phyloP scores from a whole-genome alignment of 2,888 invertebrate species.

The Xylocampa areola region DNA sequence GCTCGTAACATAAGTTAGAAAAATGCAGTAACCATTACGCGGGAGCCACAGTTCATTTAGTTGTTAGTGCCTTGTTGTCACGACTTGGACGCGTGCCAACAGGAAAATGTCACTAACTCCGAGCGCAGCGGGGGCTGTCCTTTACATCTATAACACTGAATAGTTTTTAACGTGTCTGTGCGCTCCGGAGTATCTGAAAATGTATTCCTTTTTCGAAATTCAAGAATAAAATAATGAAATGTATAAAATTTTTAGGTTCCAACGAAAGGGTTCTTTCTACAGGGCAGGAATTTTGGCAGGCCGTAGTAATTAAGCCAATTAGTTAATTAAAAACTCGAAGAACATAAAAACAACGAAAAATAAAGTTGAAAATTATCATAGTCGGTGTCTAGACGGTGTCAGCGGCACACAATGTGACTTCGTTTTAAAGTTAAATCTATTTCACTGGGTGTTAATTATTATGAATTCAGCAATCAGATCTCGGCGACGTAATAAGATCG shows the following conservation, averaged over 20 bases:
- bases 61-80: slow-evolving; percentile 10
- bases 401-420: slow-evolving; percentile 1
- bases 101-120: slow-evolving; percentile 28
- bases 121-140: slow-evolving; percentile 8
- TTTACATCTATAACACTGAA: slow-evolving; percentile 15
- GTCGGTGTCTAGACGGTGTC: slow-evolving; percentile 24
- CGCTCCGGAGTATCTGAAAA: slow-evolving; percentile 5
- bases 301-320: slow-evolving; percentile 14
- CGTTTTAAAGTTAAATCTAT: slow-evolving; percentile 8
- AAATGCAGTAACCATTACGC: slow-evolving; percentile 10
- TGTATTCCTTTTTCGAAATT: not conserved
- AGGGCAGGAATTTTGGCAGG: not conserved
- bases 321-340: slow-evolving; percentile 19
- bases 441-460: slow-evolving; percentile 5
- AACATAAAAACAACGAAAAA: slow-evolving; percentile 18
- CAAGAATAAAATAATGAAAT: not conserved
- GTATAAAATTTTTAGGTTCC: slow-evolving; percentile 5
- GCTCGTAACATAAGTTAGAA: slow-evolving; percentile 12
- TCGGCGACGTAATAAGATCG: slow-evolving; percentile 10
- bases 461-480: slow-evolving; percentile 18
- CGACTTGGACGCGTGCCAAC: slow-evolving; percentile 39
- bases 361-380: slow-evolving; percentile 11
- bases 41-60: slow-evolving; percentile 5
- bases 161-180: slow-evolving; percentile 19
- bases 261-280: slow-evolving; percentile 8